Base-by-base conservation (phyloP, 2,113 vertebrate genomes). In the Ciconia stormi region DNA sequence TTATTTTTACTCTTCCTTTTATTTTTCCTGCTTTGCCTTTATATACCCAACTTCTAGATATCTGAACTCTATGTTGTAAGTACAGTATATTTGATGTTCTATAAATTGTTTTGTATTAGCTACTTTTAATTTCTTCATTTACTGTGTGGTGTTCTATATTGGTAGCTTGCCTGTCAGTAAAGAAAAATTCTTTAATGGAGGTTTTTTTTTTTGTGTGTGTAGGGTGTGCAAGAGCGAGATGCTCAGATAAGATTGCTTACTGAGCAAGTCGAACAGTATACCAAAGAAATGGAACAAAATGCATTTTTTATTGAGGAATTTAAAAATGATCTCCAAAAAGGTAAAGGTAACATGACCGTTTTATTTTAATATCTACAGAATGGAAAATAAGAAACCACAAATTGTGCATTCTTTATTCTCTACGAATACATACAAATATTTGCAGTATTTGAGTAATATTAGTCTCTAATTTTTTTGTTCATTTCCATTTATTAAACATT, bases 201-300 rank as follows among this genome's bases (percentile, higher is more conserved):
- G 11, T 55, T 82, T 46, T 1, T 59, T 16, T 40, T 76, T 59
- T 46, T 30, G 10, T 12, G 5, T 92, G 16, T 74, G 9, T 87
- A 99, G 99, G 99, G 98, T 10, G 93, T 99, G 78, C 99, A 99
- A 92, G 99, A 99, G 62, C 96, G 99, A 95, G 99, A 99, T 93
- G 98, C 97, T 96, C 99, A 99, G 87, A 99, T 99, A 97, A 99
- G 98, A 96, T 96, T 99, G 96, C 98, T 99, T 71, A 98, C 98
- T 70, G 99, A 99, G 50, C 99, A 99, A 97, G 97, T 99, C 50
- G 98, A 99, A 94, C 99, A 99, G 59, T 99, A 99, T 72, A 99
- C 99, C 4, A 98, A 97, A 58, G 99, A 99, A 81, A 99, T 99
- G 99, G 99, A 99, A 95, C 98, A 98, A 95, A 99, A 99, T 96